Percentiles rank a stretch among this genome's conserved stretches.
Conservation (phyloP, 2,113 vertebrate species). For the Polypterus bichir region DNA sequence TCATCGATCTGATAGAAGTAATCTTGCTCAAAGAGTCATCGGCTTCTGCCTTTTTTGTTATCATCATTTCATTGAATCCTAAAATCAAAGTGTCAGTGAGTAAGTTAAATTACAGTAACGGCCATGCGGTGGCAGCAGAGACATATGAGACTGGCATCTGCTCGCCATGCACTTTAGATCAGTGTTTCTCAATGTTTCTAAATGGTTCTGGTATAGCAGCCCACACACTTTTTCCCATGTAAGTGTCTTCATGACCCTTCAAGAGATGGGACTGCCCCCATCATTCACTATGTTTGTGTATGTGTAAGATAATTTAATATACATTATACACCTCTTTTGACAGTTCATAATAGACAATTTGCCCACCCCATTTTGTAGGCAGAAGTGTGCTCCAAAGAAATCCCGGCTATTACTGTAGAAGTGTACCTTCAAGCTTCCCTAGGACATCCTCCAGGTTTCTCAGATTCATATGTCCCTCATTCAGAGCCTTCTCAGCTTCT, state of each 20-base stretch:
- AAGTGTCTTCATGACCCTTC: no score
- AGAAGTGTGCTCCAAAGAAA: no score
- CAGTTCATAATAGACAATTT: no score
- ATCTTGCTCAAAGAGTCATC: slow-evolving; percentile 63
- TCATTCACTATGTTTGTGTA: no score
- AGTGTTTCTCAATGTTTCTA: no score
- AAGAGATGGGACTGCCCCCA: no score
- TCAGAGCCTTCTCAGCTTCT: slow-evolving; percentile 53
- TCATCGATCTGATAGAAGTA: slow-evolving; percentile 48
- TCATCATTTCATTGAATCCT: slow-evolving; percentile 74
- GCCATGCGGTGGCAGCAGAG: slow-evolving; percentile 2
- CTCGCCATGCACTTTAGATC: no score
- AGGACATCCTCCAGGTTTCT: slow-evolving; percentile 61
- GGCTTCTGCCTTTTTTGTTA: slow-evolving; percentile 43
- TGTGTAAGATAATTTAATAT: no score
- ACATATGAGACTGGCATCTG: neutral
- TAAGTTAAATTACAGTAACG: slow-evolving; percentile 1
- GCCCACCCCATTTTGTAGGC: no score
- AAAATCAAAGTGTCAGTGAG: neutral
- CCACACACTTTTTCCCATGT: no score
- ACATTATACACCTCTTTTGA: no score
- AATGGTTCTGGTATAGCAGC: no score
- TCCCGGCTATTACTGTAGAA: neutral
- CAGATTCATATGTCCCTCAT: slow-evolving; percentile 52
- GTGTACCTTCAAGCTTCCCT: slow-evolving; percentile 64